These are phyloP conservation scores for Oreocharis arfaki DNA, from an alignment of 2,113 vertebrate genomes.

Conservation along the genomic window DNA sequence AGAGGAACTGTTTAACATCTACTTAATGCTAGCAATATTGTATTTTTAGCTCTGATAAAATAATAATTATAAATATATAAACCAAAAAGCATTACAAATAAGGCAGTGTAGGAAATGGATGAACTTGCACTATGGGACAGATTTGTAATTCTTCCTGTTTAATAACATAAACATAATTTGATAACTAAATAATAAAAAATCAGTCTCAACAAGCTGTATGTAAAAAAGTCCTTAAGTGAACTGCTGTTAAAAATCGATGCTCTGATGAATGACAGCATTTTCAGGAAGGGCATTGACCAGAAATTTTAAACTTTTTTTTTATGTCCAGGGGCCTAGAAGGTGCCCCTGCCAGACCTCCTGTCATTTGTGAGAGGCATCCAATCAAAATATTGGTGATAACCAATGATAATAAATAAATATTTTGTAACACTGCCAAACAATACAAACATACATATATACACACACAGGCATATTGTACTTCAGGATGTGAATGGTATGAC, in stretches of 20 bases:
- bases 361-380: not conserved
- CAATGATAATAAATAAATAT: not conserved
- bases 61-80: not conserved
- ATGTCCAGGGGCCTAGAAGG: not conserved
- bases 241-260: not conserved
- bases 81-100: not conserved
- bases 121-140: not conserved
- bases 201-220: rapidly evolving
- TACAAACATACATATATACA: not conserved
- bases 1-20: not conserved
- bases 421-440: not conserved
- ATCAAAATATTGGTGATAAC: not conserved
- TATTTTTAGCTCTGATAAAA: not conserved
- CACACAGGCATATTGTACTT: not conserved
- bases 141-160: not conserved
- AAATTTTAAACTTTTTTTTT: not conserved
- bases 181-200: not conserved
- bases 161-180: not conserved
- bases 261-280: not conserved
- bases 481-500: not conserved
- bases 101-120: not conserved
- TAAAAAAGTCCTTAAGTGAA: not conserved
- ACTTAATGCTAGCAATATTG: not conserved
- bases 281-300: not conserved
- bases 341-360: not conserved